phyloP scores from a whole-genome alignment of 2,113 vertebrate species.

The Aramus guarauna region DNA sequence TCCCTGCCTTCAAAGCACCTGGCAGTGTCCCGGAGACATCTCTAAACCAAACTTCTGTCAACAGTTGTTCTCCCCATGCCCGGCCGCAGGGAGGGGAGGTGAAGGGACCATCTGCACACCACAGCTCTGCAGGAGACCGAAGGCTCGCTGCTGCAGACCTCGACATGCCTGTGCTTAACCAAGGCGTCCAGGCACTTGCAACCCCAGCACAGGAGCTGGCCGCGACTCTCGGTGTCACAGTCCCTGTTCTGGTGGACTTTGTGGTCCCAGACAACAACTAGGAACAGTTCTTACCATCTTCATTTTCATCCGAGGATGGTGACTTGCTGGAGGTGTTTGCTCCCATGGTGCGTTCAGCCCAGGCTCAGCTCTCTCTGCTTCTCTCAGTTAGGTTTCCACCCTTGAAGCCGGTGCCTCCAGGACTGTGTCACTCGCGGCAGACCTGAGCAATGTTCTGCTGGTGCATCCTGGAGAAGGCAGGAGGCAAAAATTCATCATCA shows the following conservation, averaged over 20 bases:
- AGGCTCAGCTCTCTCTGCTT: not conserved
- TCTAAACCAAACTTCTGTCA: not conserved
- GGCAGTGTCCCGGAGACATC: not conserved
- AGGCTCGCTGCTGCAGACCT: not conserved
- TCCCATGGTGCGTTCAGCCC: slow-evolving; percentile 79
- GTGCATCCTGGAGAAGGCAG: not conserved
- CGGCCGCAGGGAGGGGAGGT: not conserved
- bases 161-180: not conserved
- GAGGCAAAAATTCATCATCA: not conserved
- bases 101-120: not conserved
- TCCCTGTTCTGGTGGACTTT: not conserved
- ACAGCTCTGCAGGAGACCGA: not conserved
- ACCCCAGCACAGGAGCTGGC: accelerated
- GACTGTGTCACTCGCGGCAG: not conserved
- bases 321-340: slow-evolving; percentile 89
- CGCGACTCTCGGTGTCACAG: accelerated
- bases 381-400: not conserved
- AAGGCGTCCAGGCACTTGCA: accelerated
- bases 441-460: not conserved
- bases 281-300: slow-evolving; percentile 82
- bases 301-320: slow-evolving; percentile 71
- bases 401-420: not conserved
- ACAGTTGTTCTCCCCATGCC: not conserved
- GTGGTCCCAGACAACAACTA: not conserved
- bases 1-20: not conserved